A percentile compares a stretch with the other conserved stretches of the same genome.
These are phyloP conservation scores for Pemphigus obesinymphae DNA, from an alignment of 1,140 invertebrate genomes.

Conservation along the genomic window DNA sequence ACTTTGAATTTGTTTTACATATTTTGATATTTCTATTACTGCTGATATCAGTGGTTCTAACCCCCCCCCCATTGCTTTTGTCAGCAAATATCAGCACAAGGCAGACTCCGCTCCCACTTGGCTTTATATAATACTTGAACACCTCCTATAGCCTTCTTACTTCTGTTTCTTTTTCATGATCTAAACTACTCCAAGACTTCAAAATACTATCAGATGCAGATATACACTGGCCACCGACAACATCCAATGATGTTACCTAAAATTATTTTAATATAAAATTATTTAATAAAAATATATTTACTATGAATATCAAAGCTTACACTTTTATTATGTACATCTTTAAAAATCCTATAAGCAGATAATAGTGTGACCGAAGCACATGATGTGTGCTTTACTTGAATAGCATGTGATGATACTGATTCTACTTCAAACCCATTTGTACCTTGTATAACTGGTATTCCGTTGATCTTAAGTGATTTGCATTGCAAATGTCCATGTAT, in stretches of 20 bases:
- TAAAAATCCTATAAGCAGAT: constrained; percentile 43
- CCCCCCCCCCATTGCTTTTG: too few relatives aligned
- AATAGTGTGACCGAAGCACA: constrained; percentile 42
- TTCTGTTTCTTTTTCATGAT: constrained; percentile 25
- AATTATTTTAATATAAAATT: background rate
- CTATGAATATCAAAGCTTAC: too few relatives aligned
- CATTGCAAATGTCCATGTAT: constrained; percentile 43
- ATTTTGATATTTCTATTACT: too few relatives aligned
- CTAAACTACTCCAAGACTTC: constrained; percentile 25
- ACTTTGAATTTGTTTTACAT: too few relatives aligned
- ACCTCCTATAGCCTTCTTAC: background rate
- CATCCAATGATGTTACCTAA: constrained; percentile 28
- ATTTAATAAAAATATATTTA: background rate
- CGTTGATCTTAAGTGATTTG: background rate
- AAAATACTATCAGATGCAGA: constrained; percentile 27
- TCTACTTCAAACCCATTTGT: constrained; percentile 45
- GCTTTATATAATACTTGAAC: background rate
- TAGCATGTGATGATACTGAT: constrained; percentile 34
- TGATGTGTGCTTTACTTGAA: constrained; percentile 43
- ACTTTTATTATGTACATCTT: constrained; percentile 44
- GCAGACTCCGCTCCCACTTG: too few relatives aligned
- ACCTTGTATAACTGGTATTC: constrained; percentile 32
- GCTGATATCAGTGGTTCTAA: too few relatives aligned
- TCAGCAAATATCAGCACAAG: too few relatives aligned
- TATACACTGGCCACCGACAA: background rate